Conservation (phyloP, 1,140 invertebrate species). For the Platorchestia sp. region DNA sequence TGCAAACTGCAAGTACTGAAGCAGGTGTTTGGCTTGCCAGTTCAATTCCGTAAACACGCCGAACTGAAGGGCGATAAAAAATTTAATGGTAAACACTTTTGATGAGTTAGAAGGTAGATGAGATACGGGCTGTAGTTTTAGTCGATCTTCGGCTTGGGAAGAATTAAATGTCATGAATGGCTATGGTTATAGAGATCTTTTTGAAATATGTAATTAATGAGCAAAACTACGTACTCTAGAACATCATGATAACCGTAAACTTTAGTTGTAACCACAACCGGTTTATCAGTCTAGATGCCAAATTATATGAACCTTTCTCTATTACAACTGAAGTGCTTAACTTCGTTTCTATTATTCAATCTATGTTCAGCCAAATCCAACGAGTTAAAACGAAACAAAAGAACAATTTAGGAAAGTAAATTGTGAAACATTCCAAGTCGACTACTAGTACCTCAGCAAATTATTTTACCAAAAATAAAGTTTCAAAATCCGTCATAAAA, state of each 20-base stretch:
- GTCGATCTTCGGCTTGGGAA: background rate
- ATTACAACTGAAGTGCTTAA: no score
- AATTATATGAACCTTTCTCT: no score
- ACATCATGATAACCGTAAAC: background rate
- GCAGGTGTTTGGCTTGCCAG: no score
- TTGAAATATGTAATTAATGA: background rate
- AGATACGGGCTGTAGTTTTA: background rate
- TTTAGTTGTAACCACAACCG: background rate
- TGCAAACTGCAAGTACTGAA: background rate
- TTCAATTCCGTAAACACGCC: no score
- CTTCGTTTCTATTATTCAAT: background rate
- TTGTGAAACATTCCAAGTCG: background rate
- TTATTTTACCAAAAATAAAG: no score
- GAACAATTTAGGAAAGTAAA: background rate
- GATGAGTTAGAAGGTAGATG: background rate
- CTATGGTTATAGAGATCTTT: background rate
- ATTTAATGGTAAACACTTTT: no score
- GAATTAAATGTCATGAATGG: no score
- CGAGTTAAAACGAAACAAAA: background rate
- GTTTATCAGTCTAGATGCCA: no score
- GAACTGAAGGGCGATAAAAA: no score
- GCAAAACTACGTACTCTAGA: background rate
- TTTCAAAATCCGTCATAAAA: no score
- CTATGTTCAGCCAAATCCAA: background rate
- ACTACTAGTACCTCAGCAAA: background rate